Evolutionary conservation across 2,113 vertebrate species (phyloP), one percentile per base, ranked within the genome.

Genomic region (Zosterops borbonicus): DNA sequence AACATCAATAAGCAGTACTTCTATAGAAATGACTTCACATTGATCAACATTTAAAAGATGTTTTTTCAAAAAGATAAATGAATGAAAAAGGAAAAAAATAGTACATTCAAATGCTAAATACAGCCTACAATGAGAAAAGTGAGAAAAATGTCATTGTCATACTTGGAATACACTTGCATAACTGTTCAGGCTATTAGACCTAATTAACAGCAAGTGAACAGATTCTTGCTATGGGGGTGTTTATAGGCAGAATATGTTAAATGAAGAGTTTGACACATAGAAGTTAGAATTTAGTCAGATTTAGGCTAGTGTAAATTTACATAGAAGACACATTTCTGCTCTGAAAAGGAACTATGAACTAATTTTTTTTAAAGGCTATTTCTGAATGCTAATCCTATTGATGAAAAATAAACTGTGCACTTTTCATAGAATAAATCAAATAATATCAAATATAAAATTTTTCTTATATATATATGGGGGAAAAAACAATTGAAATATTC

Each of bases 31-130:
- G 52, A 79, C 75, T 95, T 92, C 59, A 71, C 91, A 87, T 59
- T 94, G 91, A 97, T 96, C 94, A 93, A 86, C 80, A 94, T 68
- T 78, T 84, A 81, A 87, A 91, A 89, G 68, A 81, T 62, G 14
- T 52, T 81, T 91, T 91, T 87, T 16, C 5, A 35, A 29, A 85
- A 83, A 69, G 88, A 92, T 79, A 93, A 49, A 93, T 96, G 90
- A 96, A 93, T 92, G 88, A 94, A 95, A 41, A 69, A 42, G n/a
- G 63, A 41, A 75, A 94, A 73, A 90, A 87, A 73, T 60, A 69
- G 70, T 69, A 62, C 80, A 95, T 93, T 95, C 76, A 93, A 90
- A 93, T 97, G 83, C 83, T 96, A 93, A 93, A 86, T 89, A 56
- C 83, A 89, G 56, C 86, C 89, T 81, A 92, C 91, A 87, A 80